Base-by-base conservation (phyloP, 2,888 invertebrate species). In the Aleiodes leptofemur region DNA sequence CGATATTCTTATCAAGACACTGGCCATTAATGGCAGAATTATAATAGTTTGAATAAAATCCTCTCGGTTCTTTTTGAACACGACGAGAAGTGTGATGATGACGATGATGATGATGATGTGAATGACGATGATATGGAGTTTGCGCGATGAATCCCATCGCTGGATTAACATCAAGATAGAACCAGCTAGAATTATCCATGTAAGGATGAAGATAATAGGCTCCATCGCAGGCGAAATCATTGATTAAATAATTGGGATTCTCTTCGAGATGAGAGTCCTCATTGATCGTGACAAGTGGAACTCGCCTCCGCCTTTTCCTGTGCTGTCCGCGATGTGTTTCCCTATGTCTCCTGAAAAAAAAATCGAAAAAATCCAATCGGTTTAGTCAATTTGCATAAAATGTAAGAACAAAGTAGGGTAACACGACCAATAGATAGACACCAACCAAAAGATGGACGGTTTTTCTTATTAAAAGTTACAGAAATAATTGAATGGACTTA, bases 121-220 rank as follows among this genome's bases (percentile, higher is more conserved):
- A 75, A 57, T 69, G 61, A 55, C 38, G 83, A 82, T 73, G 83
- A 79, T 38, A 16, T 66, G 53, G 11, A 8, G 53, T 8, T 11
- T 83, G 80, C 48, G 80, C 76, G 34, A 79, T 79, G 29, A 83
- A 59, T 55, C 73, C 78, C 59, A 83, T 77, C 59, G 81, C 68
- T 8, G 86, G 82, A 78, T 82, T 83, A 11, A 85, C 79, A 13
- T 87, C 85, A 48, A 87, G 77, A 64, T 88, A 88, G 64, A 87
- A 80, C 84, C 86, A 87, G 78, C 87, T 87, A 16, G 79, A 84
- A 64, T 84, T 86, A 68, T 88, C 86, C 77, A 84, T 80, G 61
- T 86, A 84, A 1, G 87, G 86, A 61, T 81, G 77, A 29, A 82
- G 50, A 66, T 82, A 80, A 56, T 79, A 78, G 4, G 57, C 16